These are phyloP conservation scores for Chlorodrepanis virens DNA, from an alignment of 2,113 vertebrate genomes.

Conservation along the genomic window DNA sequence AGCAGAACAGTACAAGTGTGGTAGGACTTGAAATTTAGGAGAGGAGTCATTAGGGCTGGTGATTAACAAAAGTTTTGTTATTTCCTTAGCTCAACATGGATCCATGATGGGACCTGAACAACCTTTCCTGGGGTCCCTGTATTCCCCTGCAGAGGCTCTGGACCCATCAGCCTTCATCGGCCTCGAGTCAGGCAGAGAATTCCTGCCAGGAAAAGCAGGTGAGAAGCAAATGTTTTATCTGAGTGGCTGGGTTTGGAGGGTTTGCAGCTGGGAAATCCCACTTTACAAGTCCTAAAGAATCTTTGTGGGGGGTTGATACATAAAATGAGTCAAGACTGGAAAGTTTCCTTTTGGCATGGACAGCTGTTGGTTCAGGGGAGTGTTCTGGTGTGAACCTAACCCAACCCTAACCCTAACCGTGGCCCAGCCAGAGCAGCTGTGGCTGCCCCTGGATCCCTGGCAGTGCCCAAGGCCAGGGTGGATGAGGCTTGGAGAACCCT, in stretches of 20 bases:
- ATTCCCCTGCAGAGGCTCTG: slow-evolving; percentile 27
- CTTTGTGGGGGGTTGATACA: no score
- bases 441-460: neutral
- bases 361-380: neutral
- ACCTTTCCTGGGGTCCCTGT: slow-evolving; percentile 13
- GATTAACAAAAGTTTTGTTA: neutral
- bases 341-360: neutral
- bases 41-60: no score
- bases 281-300: rapidly evolving
- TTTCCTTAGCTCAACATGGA: slow-evolving; percentile 2
- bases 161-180: neutral
- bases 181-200: neutral
- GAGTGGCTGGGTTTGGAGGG: neutral
- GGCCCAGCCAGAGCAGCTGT: neutral
- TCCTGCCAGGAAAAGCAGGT: slow-evolving; percentile 58
- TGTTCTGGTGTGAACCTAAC: neutral
- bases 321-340: neutral
- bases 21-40: neutral
- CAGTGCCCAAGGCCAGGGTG: neutral
- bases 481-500: rapidly evolving
- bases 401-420: neutral
- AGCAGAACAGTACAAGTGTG: neutral
- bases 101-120: slow-evolving; percentile 17
- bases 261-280: neutral
- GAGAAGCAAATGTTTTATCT: neutral